Percentiles rank a stretch among this genome's conserved stretches.
These are phyloP conservation scores for Acrocephalus scirpaceus DNA, from an alignment of 2,797 vertebrate species.

Conservation along the genomic window DNA sequence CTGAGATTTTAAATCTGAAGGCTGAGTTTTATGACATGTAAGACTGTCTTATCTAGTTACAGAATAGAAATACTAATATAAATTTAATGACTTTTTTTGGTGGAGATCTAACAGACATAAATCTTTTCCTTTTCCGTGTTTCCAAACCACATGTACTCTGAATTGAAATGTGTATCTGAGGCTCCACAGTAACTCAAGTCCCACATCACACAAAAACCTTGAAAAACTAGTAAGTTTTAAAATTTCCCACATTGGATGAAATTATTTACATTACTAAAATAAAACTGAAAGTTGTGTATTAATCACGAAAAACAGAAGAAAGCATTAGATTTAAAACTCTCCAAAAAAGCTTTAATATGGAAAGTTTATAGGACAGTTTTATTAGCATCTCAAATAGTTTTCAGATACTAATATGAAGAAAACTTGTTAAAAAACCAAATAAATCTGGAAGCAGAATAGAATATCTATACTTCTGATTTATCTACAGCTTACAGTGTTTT, in stretches of 20 bases:
- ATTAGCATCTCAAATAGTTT: slow-evolving; percentile 4
- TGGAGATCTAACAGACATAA: not conserved
- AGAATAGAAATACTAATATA: not conserved
- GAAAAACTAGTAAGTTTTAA: not conserved
- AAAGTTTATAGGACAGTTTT: not conserved
- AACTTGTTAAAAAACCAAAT: not conserved
- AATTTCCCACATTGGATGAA: not conserved
- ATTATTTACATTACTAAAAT: not conserved
- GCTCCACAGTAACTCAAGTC: not conserved
- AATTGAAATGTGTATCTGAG: not conserved
- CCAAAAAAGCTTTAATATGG: not conserved
- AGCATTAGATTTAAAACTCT: not conserved
- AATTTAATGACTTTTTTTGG: not conserved
- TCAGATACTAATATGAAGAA: not conserved
- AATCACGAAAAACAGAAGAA: not conserved
- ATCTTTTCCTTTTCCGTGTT: not conserved
- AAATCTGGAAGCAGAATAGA: not conserved
- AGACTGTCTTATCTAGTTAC: not conserved
- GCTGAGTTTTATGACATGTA: not conserved
- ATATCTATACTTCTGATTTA: not conserved
- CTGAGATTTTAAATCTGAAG: not conserved
- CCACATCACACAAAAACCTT: not conserved
- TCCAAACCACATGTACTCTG: not conserved
- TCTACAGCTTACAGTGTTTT: not conserved
- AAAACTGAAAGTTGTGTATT: not conserved